A percentile compares a stretch with the other conserved stretches of the same genome.
phyloP scores from a whole-genome alignment of 2,888 invertebrate genomes.

The Marasmarcha lunaedactyla region DNA sequence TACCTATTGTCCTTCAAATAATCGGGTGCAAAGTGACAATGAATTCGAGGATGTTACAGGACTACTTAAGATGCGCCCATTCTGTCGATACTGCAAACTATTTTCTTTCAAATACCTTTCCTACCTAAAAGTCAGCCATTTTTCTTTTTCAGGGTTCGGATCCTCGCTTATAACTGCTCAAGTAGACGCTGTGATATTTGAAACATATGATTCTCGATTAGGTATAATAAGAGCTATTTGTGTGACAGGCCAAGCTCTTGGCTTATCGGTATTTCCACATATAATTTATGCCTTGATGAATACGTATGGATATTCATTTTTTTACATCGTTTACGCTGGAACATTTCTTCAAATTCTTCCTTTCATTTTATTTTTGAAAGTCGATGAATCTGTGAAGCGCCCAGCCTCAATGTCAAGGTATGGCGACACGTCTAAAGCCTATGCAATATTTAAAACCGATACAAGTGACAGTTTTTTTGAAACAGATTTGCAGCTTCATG shows the following conservation, averaged over 20 bases:
- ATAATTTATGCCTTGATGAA: slow-evolving; percentile 47
- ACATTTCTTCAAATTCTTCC: slow-evolving; percentile 55
- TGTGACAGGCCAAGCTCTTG: slow-evolving; percentile 55
- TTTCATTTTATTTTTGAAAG: slow-evolving; percentile 43
- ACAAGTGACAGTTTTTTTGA: slow-evolving; percentile 29
- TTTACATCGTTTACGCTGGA: slow-evolving; percentile 44
- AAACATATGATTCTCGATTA: slow-evolving; percentile 52
- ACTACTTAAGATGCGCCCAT: no score
- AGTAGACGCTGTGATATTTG: slow-evolving; percentile 57
- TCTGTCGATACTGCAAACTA: no score
- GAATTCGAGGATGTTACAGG: no score
- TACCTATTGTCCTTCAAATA: no score
- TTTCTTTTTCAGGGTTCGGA: slow-evolving; percentile 45
- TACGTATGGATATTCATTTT: slow-evolving; percentile 40
- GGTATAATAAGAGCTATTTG: slow-evolving; percentile 45
- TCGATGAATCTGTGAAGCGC: slow-evolving; percentile 31
- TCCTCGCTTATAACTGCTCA: slow-evolving; percentile 57
- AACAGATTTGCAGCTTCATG: slow-evolving; percentile 50
- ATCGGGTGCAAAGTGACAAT: no score
- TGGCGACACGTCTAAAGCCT: slow-evolving; percentile 45
- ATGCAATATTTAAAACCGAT: slow-evolving; percentile 46
- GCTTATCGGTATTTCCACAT: slow-evolving; percentile 54
- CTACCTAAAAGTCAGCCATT: no score
- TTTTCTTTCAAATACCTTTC: no score
- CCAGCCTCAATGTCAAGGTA: slow-evolving; percentile 44